Percentiles rank a stretch among this genome's conserved stretches.
Conservation (phyloP, 2,113 vertebrate genomes). For the Trematocara variabile region DNA sequence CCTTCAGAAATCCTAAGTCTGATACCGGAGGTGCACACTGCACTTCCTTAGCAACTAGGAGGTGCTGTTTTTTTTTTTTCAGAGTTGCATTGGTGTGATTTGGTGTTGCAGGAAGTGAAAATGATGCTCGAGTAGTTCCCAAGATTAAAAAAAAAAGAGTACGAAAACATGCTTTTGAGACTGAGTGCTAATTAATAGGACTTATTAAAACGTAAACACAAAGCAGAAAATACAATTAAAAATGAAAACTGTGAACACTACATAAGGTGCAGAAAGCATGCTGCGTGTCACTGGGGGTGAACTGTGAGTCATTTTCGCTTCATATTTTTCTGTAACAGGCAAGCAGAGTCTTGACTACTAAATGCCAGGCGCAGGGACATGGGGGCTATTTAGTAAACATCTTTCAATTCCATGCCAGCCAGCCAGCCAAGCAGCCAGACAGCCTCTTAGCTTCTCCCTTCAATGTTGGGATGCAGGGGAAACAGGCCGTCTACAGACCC, state of each 20-base stretch:
- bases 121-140: slow-evolving; percentile 19
- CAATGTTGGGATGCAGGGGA: slow-evolving; percentile 47
- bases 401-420: slow-evolving; percentile 50
- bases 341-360: slow-evolving; percentile 58
- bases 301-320: slow-evolving; percentile 16
- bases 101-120: slow-evolving; percentile 30
- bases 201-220: slow-evolving; percentile 12
- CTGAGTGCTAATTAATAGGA: slow-evolving; percentile 8
- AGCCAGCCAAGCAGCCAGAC: slow-evolving; percentile 26
- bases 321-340: slow-evolving; percentile 26
- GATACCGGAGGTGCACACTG: background rate
- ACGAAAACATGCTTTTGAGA: background rate
- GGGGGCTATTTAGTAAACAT: slow-evolving; percentile 68
- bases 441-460: slow-evolving; percentile 32
- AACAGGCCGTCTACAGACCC: slow-evolving; percentile 51
- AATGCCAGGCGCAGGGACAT: slow-evolving; percentile 57
- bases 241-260: slow-evolving; percentile 10
- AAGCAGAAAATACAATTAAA: background rate
- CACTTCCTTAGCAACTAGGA: slow-evolving; percentile 3
- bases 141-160: background rate
- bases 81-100: background rate
- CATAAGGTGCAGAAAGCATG: background rate
- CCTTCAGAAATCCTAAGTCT: background rate
- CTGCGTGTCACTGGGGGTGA: background rate
- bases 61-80: slow-evolving; percentile 7